Conservation (phyloP, 2,888 invertebrate genomes). For the Apotomis capreana region DNA sequence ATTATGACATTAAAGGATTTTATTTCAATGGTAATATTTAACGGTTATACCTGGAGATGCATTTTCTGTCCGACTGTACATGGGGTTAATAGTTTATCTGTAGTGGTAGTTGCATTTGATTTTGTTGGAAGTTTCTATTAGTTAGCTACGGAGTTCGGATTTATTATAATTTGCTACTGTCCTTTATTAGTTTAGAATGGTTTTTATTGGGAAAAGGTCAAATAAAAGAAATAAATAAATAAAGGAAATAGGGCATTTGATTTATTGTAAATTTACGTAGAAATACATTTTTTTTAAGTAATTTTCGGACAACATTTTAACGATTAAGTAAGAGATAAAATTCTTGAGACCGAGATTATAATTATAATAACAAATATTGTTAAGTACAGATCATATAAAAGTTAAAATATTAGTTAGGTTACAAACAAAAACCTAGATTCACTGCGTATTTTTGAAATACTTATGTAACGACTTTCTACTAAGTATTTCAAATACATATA, state of each 20-base stretch:
- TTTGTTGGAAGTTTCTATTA: slow-evolving; percentile 40
- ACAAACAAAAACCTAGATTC: too few relatives aligned
- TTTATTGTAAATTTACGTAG: not conserved
- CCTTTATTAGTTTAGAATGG: slow-evolving; percentile 10
- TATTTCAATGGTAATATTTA: not conserved
- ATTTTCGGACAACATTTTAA: too few relatives aligned
- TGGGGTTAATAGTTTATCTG: slow-evolving; percentile 39
- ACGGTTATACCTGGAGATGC: not conserved
- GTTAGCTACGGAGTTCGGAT: slow-evolving; percentile 35
- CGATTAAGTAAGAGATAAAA: too few relatives aligned
- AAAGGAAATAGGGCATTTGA: too few relatives aligned
- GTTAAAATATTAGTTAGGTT: too few relatives aligned
- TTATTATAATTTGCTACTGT: slow-evolving; percentile 32
- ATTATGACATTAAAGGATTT: slow-evolving; percentile 31
- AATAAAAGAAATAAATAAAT: too few relatives aligned
- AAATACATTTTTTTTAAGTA: not conserved
- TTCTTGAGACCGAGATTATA: too few relatives aligned
- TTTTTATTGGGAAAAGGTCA: not conserved
- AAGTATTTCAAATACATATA: too few relatives aligned
- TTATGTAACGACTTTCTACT: too few relatives aligned
- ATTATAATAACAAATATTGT: too few relatives aligned
- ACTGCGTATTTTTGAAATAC: too few relatives aligned
- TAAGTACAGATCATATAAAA: too few relatives aligned
- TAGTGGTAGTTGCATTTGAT: slow-evolving; percentile 31
- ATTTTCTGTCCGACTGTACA: slow-evolving; percentile 29